Percentiles rank a stretch among this genome's conserved stretches.
These are phyloP conservation scores for Leucophenga montana DNA, from an alignment of 2,888 invertebrate genomes.

Conservation along the genomic window DNA sequence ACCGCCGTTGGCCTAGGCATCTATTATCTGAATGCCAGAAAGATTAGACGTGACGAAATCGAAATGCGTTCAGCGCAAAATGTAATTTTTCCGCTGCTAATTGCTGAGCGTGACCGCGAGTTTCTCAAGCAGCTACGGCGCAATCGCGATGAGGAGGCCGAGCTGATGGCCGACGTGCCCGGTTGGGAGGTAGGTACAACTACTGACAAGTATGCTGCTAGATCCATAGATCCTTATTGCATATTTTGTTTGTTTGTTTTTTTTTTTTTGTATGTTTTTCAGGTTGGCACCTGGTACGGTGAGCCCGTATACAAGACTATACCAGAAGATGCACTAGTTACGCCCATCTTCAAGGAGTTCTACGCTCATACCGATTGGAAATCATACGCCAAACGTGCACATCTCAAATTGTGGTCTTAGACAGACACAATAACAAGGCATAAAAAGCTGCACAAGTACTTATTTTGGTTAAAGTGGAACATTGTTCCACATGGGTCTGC, in stretches of 20 bases:
- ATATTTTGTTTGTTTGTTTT: no score
- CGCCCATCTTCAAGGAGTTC: constrained; percentile 81
- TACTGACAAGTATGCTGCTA: not conserved
- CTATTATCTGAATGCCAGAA: constrained; percentile 76
- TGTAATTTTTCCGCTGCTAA: constrained; percentile 83
- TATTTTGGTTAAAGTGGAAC: not conserved
- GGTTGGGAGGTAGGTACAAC: constrained; percentile 82
- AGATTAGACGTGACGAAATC: constrained; percentile 76
- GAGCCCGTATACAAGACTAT: constrained; percentile 85
- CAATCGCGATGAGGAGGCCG: constrained; percentile 88
- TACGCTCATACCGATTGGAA: constrained; percentile 78
- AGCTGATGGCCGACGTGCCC: constrained; percentile 91
- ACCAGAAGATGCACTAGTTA: constrained; percentile 78
- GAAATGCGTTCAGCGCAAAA: constrained; percentile 86
- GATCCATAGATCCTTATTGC: no score
- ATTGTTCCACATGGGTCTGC: not conserved
- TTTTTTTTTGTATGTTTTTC: not conserved
- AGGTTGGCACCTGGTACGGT: constrained; percentile 87
- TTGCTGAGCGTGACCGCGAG: constrained; percentile 89
- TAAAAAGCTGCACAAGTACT: not conserved
- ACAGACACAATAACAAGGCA: not conserved
- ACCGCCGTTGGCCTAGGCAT: constrained; percentile 77
- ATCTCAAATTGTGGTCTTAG: constrained; percentile 76
- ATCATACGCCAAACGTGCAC: constrained; percentile 75
- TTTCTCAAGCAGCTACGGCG: constrained; percentile 85